Evolutionary conservation across 1,140 invertebrate genomes (phyloP), one percentile per base, ranked within the genome.

Genomic region (Cyclargus thomasi): DNA sequence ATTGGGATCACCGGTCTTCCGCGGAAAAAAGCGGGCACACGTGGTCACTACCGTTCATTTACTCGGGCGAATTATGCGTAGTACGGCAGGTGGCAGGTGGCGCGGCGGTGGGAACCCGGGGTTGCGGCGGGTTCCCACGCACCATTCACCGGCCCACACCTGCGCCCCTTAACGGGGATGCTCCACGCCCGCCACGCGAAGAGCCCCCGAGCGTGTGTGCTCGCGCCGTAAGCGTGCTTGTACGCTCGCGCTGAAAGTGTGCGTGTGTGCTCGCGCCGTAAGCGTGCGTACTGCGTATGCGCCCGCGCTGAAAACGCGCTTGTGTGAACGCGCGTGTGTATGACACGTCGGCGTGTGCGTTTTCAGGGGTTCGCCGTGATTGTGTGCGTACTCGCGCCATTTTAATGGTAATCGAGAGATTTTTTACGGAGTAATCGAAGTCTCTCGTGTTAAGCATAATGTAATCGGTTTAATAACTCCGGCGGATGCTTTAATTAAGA

Each of bases 1-100:
- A 88, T 88, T 86, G 81, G 77, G 72, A 74, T 70, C 80, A 81
- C 84, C 81, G 81, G 83, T 87, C 83, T 88, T 90, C 87, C 85
- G 86, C 85, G 83, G 77, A 82, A 85, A 87, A 87, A 87, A 83
- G 74, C 75, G 73, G 70, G 75, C 79, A 86, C 87, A 90, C 87
- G 87, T 90, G 87, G 87, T 86, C 85, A 90, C 85, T 88, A 90
- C 87, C 87, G 87, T 90, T 90, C 85, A 86, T 86, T 90, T 90
- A 90, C 85, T 83, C 82, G 82, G 81, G 87, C 85, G 87, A 90
- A 90, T 90, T 88, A 90, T 88, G 87, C 87, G 87, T 88, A 88
- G 82, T 88, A 86, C 77, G 85, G 85, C 85, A 87, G 86, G 85
- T 87, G 87, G 83, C 83, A 82, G 83, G 83, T 86, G 85, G 78